Percentiles rank a stretch among this genome's conserved stretches.
Conservation (phyloP, 2,888 invertebrate species). For the Iphiclides podalirius region DNA sequence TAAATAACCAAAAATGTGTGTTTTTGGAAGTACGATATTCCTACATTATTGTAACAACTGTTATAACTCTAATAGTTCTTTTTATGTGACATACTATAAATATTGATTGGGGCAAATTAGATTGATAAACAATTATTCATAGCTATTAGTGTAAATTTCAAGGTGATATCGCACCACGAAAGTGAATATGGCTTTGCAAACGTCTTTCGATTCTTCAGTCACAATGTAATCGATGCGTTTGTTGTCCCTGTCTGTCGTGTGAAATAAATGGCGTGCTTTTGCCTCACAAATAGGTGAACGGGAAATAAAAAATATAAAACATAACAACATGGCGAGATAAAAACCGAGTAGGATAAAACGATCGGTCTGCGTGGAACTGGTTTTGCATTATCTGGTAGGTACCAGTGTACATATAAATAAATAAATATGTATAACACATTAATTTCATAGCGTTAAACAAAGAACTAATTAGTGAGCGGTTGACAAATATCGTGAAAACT, state of each 20-base stretch:
- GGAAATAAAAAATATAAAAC: not conserved
- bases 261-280: not conserved
- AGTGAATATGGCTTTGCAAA: not conserved
- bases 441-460: slow-evolving; percentile 13
- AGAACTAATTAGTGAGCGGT: slow-evolving; percentile 15
- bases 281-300: not conserved
- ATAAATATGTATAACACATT: slow-evolving; percentile 2
- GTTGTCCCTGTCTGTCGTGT: not conserved
- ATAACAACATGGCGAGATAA: not conserved
- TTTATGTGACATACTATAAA: too few relatives aligned
- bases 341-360: slow-evolving; percentile 3
- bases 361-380: slow-evolving; percentile 8
- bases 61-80: too few relatives aligned
- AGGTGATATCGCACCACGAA: too few relatives aligned
- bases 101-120: too few relatives aligned
- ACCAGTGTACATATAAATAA: not conserved
- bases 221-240: not conserved
- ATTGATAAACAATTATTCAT: too few relatives aligned
- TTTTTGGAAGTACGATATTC: too few relatives aligned
- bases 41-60: too few relatives aligned
- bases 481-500: slow-evolving; percentile 7
- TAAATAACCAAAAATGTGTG: too few relatives aligned
- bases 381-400: slow-evolving; percentile 9
- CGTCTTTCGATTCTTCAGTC: too few relatives aligned
- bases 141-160: not conserved